Base-by-base conservation (phyloP, 2,797 vertebrate species). In the Megalops cyprinoides region DNA sequence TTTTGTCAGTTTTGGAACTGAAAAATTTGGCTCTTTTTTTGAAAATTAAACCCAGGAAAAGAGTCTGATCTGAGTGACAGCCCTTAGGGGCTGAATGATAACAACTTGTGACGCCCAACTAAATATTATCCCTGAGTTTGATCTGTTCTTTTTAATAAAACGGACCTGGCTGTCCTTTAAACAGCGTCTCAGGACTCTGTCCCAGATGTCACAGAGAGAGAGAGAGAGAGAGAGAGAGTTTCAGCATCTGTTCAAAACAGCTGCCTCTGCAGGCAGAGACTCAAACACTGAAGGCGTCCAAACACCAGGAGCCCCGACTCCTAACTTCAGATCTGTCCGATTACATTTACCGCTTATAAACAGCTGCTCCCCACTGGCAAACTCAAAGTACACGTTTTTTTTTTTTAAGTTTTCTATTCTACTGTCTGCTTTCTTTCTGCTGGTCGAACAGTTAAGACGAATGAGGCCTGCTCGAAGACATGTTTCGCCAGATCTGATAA, bases 391-490 rank as follows among this genome's bases (percentile, higher is more conserved):
- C 34, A 39, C 51, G 20, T 56, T 55, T 76, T n/a, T n/a, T n/a
- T n/a, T n/a, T n/a, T n/a, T n/a, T n/a, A n/a, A n/a, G n/a, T 76
- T 31, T 76, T 15, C 39, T 31, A 56, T 77, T 77, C 60, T 37
- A 28, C 76, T 25, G 37, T 23, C 23, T 15, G 23, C 62, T 60
- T 62, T 37, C 46, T 44, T 39, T 77, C 56, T 77, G 20, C 58
- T n/a, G n/a, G 34, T 2, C 42, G 55, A 28, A 77, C 37, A 77
- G 62, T 62, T 18, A 48, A 44, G 76, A 58, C 55, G 46, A 39
- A 20, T 37, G 9, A 34, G n/a, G 62, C n/a, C 23, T 4, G 15
- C 23, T 49, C 7, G 23, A 60, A n/a, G n/a, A n/a, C n/a, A n/a
- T n/a, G n/a, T n/a, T n/a, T n/a, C n/a, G n/a, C 5, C 53, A 25